Percentiles rank a stretch among this genome's conserved stretches.
Conservation (phyloP, 2,113 vertebrate species). For the Callionymus lyra region DNA sequence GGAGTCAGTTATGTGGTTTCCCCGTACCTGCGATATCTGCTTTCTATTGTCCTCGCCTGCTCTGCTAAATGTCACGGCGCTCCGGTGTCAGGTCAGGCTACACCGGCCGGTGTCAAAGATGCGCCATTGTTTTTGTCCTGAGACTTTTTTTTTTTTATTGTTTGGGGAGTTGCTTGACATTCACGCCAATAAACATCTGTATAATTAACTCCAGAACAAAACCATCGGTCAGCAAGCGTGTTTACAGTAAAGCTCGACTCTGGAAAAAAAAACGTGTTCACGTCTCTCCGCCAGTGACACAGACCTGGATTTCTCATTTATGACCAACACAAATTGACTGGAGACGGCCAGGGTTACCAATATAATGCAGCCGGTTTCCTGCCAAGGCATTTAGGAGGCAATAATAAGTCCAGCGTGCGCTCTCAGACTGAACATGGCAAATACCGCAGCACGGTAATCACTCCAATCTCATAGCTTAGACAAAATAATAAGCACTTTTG, state of each 20-base stretch:
- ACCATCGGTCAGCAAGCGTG: constrained; percentile 47
- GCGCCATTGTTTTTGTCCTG: constrained; percentile 46
- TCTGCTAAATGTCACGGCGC: constrained; percentile 21
- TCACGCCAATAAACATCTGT: constrained; percentile 52
- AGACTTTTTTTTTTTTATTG: constrained; percentile 43
- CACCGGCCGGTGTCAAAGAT: constrained; percentile 28
- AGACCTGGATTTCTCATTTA: constrained; percentile 51
- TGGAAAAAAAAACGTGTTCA: constrained; percentile 32
- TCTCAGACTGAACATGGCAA: constrained; percentile 34
- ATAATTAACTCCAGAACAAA: constrained; percentile 65
- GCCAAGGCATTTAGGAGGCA: constrained; percentile 47
- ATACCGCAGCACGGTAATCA: constrained; percentile 49
- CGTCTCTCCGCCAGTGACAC: constrained; percentile 31
- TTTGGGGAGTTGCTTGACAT: constrained; percentile 52
- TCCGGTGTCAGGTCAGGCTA: constrained; percentile 37
- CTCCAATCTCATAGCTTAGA: constrained; percentile 34
- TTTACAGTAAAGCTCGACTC: constrained; percentile 56
- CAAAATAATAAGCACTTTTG: constrained; percentile 38
- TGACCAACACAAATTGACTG: constrained; percentile 50
- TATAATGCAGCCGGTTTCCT: constrained; percentile 40
- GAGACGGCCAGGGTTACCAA: constrained; percentile 46
- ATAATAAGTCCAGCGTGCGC: constrained; percentile 43
- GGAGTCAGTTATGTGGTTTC: constrained; percentile 62
- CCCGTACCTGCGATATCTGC: constrained; percentile 52
- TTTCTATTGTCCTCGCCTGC: constrained; percentile 29